phyloP scores from a whole-genome alignment of 2,888 invertebrate species.

The Eristalis tenax region DNA sequence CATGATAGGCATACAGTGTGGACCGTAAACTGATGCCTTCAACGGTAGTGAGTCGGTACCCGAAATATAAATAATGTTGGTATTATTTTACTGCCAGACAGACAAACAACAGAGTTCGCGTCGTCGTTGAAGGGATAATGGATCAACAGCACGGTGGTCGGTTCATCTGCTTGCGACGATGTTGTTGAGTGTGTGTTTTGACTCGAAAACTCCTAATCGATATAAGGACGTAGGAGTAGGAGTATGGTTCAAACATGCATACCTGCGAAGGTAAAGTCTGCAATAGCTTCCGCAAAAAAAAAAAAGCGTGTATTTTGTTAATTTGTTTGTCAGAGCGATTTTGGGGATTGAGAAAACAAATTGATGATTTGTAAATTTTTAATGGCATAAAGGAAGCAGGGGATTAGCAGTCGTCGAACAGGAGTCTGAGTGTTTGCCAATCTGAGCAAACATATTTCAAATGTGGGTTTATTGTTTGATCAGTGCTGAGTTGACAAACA shows the following conservation, averaged over 20 bases:
- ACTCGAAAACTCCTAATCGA: constrained; percentile 54
- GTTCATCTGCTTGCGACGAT: constrained; percentile 64
- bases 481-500: constrained; percentile 4
- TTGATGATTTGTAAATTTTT: constrained; percentile 61
- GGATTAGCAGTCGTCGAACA: constrained; percentile 40
- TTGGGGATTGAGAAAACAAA: constrained; percentile 51
- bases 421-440: constrained; percentile 56
- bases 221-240: constrained; percentile 26
- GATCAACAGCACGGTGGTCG: constrained; percentile 67
- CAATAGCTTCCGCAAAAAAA: not conserved
- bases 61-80: constrained; percentile 66
- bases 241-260: not conserved
- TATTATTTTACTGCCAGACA: constrained; percentile 65
- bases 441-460: constrained; percentile 41
- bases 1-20: constrained; percentile 60
- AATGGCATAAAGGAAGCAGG: constrained; percentile 38
- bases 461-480: constrained; percentile 53
- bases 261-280: not conserved
- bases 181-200: constrained; percentile 47
- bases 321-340: constrained; percentile 48
- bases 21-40: constrained; percentile 31
- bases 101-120: constrained; percentile 46
- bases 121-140: constrained; percentile 65
- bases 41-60: constrained; percentile 51
- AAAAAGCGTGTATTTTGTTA: constrained; percentile 34